A percentile compares a stretch with the other conserved stretches of the same genome.
These are phyloP conservation scores for sheep (Ovis aries) DNA, from an alignment of 2,113 vertebrate genomes.

Conservation along the genomic window ARS-UI_Ramb_v3.0 NC_056059.1:112968501-112969000, in stretches of 20 bases:
- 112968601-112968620: slow-evolving; percentile 57
- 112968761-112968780: background rate
- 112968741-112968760: background rate
- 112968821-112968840: slow-evolving; percentile 53
- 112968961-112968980: slow-evolving; percentile 79
- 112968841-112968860: slow-evolving; percentile 73
- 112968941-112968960: slow-evolving; percentile 77
- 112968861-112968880: slow-evolving; percentile 68
- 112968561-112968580: slow-evolving; percentile 48
- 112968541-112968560: slow-evolving; percentile 37
- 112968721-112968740: background rate
- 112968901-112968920: slow-evolving; percentile 75
- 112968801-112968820: slow-evolving; percentile 38
- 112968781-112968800: background rate
- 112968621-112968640: slow-evolving; percentile 26
- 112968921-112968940: slow-evolving; percentile 77
- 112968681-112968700: background rate
- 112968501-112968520: background rate
- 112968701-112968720: slow-evolving; percentile 5
- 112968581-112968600: slow-evolving; percentile 27
- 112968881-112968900: slow-evolving; percentile 75
- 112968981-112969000: slow-evolving; percentile 71
- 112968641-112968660: background rate
- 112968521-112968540: background rate
- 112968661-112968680: background rate